phyloP scores from a whole-genome alignment of 2,113 vertebrate genomes.

The Myiopsitta monachus region DNA sequence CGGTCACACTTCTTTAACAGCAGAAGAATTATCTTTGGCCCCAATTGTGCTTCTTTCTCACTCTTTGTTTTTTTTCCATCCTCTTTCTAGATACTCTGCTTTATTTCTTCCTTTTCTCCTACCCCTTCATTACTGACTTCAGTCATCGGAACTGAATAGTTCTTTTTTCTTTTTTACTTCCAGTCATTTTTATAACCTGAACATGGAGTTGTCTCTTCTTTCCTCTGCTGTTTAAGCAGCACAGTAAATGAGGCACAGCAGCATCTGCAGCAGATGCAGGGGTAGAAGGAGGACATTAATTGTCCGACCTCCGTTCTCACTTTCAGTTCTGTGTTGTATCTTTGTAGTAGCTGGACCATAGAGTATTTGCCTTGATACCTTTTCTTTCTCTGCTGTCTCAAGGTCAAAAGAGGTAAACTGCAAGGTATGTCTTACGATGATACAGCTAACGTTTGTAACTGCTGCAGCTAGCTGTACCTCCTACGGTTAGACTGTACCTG shows the following conservation, averaged over 20 bases:
- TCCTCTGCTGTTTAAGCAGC: conserved; percentile 5
- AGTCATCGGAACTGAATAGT: neutral
- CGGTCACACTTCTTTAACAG: neutral
- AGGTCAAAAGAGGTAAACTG: conserved; percentile 29
- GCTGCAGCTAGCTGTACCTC: conserved; percentile 11
- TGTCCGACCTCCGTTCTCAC: neutral
- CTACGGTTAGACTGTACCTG: neutral
- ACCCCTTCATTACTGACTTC: neutral
- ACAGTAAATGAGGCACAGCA: neutral
- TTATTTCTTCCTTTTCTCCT: neutral
- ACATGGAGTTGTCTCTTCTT: neutral
- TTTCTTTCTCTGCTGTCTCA: conserved; percentile 31
- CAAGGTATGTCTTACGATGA: conserved; percentile 13
- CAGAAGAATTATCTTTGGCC: neutral
- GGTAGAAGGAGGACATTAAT: conserved; percentile 9
- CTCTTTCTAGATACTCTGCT: neutral
- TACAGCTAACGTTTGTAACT: neutral
- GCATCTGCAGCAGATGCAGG: conserved; percentile 19
- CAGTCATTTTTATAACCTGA: neutral
- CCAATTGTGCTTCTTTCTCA: neutral
- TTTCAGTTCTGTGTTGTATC: conserved; percentile 22
- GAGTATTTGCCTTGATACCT: neutral
- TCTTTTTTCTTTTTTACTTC: neutral
- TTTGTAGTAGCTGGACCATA: neutral
- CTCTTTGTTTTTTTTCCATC: neutral